A percentile compares a stretch with the other conserved stretches of the same genome.
Conservation (phyloP, 2,797 vertebrate species). For the Acanthurus leucopareius region DNA sequence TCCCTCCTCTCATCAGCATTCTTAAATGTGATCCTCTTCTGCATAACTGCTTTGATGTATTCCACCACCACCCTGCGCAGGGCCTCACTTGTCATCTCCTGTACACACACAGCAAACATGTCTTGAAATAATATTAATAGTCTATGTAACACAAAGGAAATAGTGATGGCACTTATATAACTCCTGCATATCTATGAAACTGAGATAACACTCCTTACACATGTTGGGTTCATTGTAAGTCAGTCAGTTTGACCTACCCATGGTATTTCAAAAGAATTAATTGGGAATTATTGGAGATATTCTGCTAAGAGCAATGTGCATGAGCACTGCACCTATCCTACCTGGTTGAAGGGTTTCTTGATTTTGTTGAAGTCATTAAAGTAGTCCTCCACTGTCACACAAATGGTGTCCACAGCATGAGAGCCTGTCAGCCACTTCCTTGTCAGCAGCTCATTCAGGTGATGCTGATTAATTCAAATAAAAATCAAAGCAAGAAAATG, state of each 20-base stretch:
- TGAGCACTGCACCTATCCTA: slow-evolving; percentile 50
- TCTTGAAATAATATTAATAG: neutral
- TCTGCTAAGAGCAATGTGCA: neutral
- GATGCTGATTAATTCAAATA: slow-evolving; percentile 83
- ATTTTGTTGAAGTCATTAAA: slow-evolving; percentile 98
- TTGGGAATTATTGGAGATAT: neutral
- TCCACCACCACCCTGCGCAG: slow-evolving; percentile 94
- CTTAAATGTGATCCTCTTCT: slow-evolving; percentile 94
- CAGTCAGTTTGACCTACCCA: neutral
- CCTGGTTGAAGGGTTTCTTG: slow-evolving; percentile 96
- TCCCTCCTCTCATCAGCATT: slow-evolving; percentile 95
- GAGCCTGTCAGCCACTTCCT: slow-evolving; percentile 94
- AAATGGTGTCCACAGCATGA: slow-evolving; percentile 97
- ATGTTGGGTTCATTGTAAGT: neutral
- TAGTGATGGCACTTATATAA: neutral
- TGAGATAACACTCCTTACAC: neutral
- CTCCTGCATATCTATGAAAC: neutral
- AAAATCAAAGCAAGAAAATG: neutral
- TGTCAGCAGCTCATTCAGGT: slow-evolving; percentile 94
- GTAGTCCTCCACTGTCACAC: slow-evolving; percentile 98
- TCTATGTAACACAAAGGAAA: too few relatives aligned
- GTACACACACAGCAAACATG: slow-evolving; percentile 15
- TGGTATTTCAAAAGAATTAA: neutral
- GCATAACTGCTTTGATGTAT: slow-evolving; percentile 95
- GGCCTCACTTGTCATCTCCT: slow-evolving; percentile 95